Evolutionary conservation across 2,888 invertebrate species (phyloP).

Genomic region (Alsophila aescularia): DNA sequence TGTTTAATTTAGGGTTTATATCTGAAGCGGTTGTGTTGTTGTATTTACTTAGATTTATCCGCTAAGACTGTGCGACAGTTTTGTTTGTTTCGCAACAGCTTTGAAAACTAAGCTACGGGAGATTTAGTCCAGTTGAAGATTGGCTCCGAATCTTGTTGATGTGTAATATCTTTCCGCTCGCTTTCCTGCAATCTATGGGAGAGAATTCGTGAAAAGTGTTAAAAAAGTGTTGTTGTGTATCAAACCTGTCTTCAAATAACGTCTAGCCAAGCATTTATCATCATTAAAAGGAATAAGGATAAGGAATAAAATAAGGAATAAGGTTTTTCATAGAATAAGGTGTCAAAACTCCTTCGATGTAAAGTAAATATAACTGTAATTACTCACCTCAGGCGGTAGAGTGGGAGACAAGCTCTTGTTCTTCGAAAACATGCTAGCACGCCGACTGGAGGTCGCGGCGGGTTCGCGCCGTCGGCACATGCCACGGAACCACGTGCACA

Average conservation of each 20-base stretch:
- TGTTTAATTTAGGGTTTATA: slow-evolving; percentile 13
- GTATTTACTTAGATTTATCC: not conserved
- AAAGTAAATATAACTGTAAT: not conserved
- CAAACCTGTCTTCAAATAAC: no score
- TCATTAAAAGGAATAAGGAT: no score
- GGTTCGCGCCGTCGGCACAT: slow-evolving; percentile 78
- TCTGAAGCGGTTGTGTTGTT: slow-evolving; percentile 7
- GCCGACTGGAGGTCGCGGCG: slow-evolving; percentile 80
- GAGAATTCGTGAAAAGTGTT: no score
- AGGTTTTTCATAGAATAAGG: no score
- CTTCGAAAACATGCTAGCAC: slow-evolving; percentile 87
- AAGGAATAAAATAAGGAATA: no score
- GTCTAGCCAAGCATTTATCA: no score
- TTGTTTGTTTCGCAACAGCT: not conserved
- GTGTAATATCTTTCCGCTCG: no score
- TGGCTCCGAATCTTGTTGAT: no score
- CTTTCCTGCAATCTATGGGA: no score
- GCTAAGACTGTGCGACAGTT: not conserved
- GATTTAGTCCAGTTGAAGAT: no score
- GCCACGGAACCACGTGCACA: slow-evolving; percentile 71
- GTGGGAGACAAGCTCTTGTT: slow-evolving; percentile 88
- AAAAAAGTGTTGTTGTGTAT: no score
- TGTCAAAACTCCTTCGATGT: no score
- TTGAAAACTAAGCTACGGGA: not conserved
- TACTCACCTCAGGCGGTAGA: slow-evolving; percentile 85